Evolutionary conservation across 2,888 invertebrate genomes (phyloP).

Genomic region (Diplazon laetatorius): DNA sequence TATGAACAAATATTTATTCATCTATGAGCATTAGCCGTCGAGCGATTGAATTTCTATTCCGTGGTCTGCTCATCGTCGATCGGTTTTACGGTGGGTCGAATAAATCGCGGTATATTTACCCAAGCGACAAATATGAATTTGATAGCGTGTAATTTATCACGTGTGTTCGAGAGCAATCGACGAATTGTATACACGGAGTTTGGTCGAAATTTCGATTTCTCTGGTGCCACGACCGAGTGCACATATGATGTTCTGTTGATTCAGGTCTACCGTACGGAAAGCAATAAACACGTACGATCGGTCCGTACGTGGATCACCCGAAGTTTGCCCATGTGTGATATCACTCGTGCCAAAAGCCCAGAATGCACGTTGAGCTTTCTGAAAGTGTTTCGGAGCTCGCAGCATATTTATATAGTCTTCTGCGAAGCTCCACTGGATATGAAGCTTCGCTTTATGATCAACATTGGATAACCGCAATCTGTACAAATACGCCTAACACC

Average conservation of each 20-base stretch:
- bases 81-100: conserved; percentile 2
- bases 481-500: background rate
- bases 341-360: conserved; percentile 45
- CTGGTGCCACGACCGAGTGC: conserved; percentile 26
- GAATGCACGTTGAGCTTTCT: background rate
- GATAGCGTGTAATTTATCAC: conserved; percentile 34
- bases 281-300: conserved; percentile 60
- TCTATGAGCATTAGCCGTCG: background rate
- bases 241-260: conserved; percentile 43
- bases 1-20: background rate
- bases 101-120: conserved; percentile 21
- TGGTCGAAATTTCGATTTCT: conserved; percentile 12
- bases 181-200: conserved; percentile 11
- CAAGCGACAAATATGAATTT: background rate
- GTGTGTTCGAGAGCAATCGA: conserved; percentile 45
- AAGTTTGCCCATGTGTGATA: conserved; percentile 53
- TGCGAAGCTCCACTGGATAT: background rate
- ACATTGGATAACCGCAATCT: background rate
- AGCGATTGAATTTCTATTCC: background rate
- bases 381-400: conserved; percentile 9
- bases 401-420: background rate
- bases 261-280: conserved; percentile 47
- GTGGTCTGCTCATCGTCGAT: background rate
- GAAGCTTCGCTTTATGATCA: background rate
- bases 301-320: conserved; percentile 41